phyloP scores from a whole-genome alignment of 2,797 vertebrate species.

The Jordanella pulchra region DNA sequence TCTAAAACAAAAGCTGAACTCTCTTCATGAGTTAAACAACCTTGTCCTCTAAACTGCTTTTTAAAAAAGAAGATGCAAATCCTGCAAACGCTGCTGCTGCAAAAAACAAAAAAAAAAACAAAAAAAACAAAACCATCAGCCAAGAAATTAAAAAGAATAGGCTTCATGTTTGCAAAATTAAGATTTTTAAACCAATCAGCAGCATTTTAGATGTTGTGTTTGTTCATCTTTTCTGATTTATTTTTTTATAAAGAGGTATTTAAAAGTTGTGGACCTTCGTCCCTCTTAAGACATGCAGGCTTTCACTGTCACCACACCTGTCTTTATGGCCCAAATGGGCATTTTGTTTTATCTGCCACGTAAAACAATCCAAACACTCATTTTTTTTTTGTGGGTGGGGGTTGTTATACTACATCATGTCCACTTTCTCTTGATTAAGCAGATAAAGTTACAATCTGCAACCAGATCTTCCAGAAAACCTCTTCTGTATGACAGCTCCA shows the following conservation, averaged over 20 bases:
- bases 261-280: constrained; percentile 18
- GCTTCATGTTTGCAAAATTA: too few species aligned
- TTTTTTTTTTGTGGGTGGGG: too few species aligned
- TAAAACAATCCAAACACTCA: constrained; percentile 56
- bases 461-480: constrained; percentile 18
- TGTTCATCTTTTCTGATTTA: background rate
- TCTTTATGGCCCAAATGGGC: constrained; percentile 39
- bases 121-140: background rate
- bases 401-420: too few species aligned
- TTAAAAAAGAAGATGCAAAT: background rate
- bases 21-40: constrained; percentile 17
- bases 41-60: background rate
- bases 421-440: constrained; percentile 20
- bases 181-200: background rate
- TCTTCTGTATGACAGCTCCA: background rate
- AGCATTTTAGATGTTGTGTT: background rate
- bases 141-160: background rate
- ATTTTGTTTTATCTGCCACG: constrained; percentile 46
- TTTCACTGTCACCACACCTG: constrained; percentile 49
- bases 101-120: too few species aligned
- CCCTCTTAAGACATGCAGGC: constrained; percentile 41
- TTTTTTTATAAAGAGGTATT: background rate
- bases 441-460: constrained; percentile 22
- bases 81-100: too few species aligned
- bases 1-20: constrained; percentile 34